These are phyloP conservation scores for Alces alces DNA, from an alignment of 2,113 vertebrate species.

Conservation along the genomic window DNA sequence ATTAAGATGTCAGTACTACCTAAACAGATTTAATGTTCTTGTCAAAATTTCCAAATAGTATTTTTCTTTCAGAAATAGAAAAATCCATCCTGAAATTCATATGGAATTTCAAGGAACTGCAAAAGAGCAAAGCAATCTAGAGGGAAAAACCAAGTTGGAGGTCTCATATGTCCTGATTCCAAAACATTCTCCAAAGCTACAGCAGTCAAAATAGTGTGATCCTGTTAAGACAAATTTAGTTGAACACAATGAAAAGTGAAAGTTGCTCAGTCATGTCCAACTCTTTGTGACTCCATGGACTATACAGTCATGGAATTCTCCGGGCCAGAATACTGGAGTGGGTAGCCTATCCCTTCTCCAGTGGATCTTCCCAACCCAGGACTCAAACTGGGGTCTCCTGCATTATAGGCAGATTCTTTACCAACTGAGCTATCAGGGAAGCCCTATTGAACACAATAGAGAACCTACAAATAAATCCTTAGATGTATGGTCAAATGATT, in stretches of 20 bases:
- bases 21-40: background rate
- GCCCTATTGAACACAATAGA: background rate
- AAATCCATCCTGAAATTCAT: background rate
- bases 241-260: background rate
- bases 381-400: background rate
- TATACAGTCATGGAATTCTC: background rate
- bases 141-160: background rate
- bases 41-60: background rate
- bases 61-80: background rate
- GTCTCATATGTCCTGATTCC: background rate
- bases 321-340: background rate
- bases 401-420: background rate
- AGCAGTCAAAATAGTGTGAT: background rate
- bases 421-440: background rate
- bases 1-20: background rate
- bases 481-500: background rate
- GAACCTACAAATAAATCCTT: background rate
- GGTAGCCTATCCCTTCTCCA: background rate
- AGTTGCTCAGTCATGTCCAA: background rate
- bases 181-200: background rate
- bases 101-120: background rate
- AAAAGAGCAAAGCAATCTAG: background rate
- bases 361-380: background rate
- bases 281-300: background rate
- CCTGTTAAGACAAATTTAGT: background rate